Base-by-base conservation (phyloP, 2,113 vertebrate species). In the Forbesichthys agassizii region DNA sequence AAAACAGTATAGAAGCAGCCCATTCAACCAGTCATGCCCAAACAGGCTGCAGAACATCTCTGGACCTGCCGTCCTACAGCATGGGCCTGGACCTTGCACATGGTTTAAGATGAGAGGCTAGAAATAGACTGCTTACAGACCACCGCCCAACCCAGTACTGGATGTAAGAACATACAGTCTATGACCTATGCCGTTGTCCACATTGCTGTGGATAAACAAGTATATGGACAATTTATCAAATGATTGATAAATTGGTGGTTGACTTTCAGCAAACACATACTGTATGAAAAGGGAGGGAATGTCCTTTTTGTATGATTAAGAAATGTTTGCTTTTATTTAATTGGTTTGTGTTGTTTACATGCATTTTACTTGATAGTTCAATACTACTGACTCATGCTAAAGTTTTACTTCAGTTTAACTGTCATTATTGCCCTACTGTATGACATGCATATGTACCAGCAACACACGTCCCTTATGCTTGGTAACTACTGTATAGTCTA, bases 361-460 rank as follows among this genome's bases (percentile, higher is more conserved):
- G 77, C 79, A 84, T 81, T 82, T 85, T 83, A 77, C 80, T 85
- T 88, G 86, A 86, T 89, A 81, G 75, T 87, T 86, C 71, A 69
- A 77, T 87, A 89, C 87, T 92, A 86, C 86, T 92, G 91, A 91
- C 82, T 85, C 77, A 69, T 87, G 71, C 77, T 69, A 80, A 60
- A 80, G 82, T 85, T 82, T 70, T 65, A 85, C 62, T 81, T 85
- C 67, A 63, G 68, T 74, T 78, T 81, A 60, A 83, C 73, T 74
- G 64, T 88, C 83, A 84, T 85, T 82, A 69, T 68, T 78, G 74
- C 48, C 74, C 71, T 82, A 27, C 27, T 27, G 7, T 42, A 42
- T 42, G 36, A 42, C 36, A 42, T 42, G 61, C 83, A 85, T 84
- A 64, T 10, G 68, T 73, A 33, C 63, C 68, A 58, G 49, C 64